A percentile compares a stretch with the other conserved stretches of the same genome.
phyloP scores from a whole-genome alignment of 2,113 vertebrate species.

The Sarotherodon lohbergeri region DNA sequence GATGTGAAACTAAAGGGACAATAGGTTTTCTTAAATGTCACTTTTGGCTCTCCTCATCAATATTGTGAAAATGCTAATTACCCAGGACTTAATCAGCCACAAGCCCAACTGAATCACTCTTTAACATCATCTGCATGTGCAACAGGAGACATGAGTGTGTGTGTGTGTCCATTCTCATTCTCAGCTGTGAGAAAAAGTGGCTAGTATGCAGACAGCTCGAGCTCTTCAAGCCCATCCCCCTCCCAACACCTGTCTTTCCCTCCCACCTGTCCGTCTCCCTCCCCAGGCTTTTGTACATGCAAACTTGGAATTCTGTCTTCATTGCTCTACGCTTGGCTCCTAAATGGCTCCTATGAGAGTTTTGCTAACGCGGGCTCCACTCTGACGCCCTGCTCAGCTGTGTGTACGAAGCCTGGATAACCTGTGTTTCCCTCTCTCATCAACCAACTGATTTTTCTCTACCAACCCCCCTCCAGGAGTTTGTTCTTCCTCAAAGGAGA shows the following conservation, averaged over 20 bases:
- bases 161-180: slow-evolving; percentile 23
- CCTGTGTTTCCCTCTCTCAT: background rate
- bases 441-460: background rate
- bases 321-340: slow-evolving; percentile 16
- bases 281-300: background rate
- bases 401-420: background rate
- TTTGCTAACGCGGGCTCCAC: slow-evolving; percentile 1
- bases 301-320: slow-evolving; percentile 10
- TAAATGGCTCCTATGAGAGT: slow-evolving; percentile 34
- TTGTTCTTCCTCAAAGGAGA: background rate
- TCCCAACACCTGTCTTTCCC: slow-evolving; percentile 28
- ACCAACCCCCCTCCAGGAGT: background rate
- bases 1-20: background rate
- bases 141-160: background rate
- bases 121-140: background rate
- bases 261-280: background rate
- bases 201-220: slow-evolving; percentile 7
- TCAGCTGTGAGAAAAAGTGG: slow-evolving; percentile 51
- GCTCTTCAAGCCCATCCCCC: background rate
- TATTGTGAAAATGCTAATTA: background rate
- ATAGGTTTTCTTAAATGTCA: background rate
- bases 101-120: background rate
- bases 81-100: background rate
- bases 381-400: slow-evolving; percentile 11
- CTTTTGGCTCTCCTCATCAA: background rate